Conservation (phyloP, 1,140 invertebrate species). For the Hesperophylax magnus region DNA sequence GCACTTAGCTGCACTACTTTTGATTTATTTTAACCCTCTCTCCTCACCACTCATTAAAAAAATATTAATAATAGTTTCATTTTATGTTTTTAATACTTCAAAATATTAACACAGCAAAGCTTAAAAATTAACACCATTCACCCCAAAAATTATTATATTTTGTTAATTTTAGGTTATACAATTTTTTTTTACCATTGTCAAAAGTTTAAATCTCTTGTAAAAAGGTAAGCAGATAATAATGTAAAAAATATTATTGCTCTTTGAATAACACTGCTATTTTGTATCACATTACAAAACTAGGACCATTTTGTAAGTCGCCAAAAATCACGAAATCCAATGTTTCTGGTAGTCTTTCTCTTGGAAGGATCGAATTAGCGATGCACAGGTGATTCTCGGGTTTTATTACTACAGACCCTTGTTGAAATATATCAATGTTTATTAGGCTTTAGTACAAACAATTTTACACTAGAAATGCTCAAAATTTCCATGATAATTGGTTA, state of each 20-base stretch:
- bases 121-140: slow-evolving; percentile 10
- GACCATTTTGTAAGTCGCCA: not conserved
- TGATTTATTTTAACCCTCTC: not conserved
- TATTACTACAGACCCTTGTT: no score
- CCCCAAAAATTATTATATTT: no score
- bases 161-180: no score
- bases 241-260: no score
- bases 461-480: no score
- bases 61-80: not conserved
- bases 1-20: slow-evolving; percentile 55
- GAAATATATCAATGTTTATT: no score
- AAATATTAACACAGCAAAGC: slow-evolving; percentile 36
- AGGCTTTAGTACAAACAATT: no score
- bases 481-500: no score
- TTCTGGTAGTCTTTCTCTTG: not conserved
- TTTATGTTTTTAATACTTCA: slow-evolving; percentile 22
- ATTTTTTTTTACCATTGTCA: no score
- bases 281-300: slow-evolving; percentile 7
- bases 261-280: not conserved
- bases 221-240: not conserved
- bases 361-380: no score
- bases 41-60: not conserved
- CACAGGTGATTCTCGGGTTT: no score
- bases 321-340: not conserved
- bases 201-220: no score